Base-by-base conservation (phyloP, 1,140 invertebrate species). In the Rhopalosiphum maidis region DNA sequence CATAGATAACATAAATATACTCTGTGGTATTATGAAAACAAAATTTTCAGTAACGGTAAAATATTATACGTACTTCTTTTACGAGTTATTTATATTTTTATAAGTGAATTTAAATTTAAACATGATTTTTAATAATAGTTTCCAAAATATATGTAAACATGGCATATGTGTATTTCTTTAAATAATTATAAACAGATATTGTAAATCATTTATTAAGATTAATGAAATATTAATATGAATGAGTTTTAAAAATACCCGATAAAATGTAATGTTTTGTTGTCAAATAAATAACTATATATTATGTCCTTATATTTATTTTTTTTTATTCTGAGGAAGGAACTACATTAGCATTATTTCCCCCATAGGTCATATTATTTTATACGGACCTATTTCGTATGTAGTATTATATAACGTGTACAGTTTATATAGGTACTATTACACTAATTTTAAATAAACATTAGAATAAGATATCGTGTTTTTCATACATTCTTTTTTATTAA, bases 361-460 rank as follows among this genome's bases (percentile, higher is more conserved):
- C 60, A 77, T 77, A 77, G 15, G 60, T n/a, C n/a, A 51, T 51
- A 51, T 51, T 51, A 51, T 5, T 77, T 21, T 77, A 77, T 77
- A 77, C n/a, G 60, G n/a, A 77, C 60, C 4, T n/a, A 77, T n/a
- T n/a, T 68, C 15, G 4, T n/a, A n/a, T 68, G 60, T n/a, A 77
- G 15, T 77, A 77, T 77, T n/a, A n/a, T 77, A n/a, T 77, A 77
- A 77, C 60, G 30, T 77, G 30, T 77, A 21, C 0, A n/a, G 15
- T 35, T 77, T 77, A 7, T n/a, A 77, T 77, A 77, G 60, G 30
- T 77, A n/a, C 30, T 77, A 77, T 77, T n/a, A 77, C n/a, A n/a
- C 15, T 77, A n/a, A 77, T n/a, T 77, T 77, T n/a, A 77, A 77
- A 77, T n/a, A n/a, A 35, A 77, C n/a, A 77, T 77, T 77, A 77